phyloP scores from a whole-genome alignment of 2,113 vertebrate species.

The Geococcyx californianus region DNA sequence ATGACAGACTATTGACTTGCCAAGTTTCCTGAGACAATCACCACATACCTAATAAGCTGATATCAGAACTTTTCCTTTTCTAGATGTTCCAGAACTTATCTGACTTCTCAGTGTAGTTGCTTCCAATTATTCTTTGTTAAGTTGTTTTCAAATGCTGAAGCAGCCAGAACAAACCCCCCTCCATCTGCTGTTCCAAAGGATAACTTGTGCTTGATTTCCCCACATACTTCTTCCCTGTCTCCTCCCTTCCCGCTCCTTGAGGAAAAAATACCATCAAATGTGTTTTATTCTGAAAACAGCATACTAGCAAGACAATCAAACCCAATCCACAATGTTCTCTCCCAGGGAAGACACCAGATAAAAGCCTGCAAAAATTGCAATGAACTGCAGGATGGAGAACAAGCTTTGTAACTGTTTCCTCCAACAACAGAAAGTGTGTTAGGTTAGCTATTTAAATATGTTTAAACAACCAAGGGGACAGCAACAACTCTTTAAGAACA shows the following conservation, averaged over 20 bases:
- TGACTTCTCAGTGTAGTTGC: not conserved
- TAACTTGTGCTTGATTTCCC: not conserved
- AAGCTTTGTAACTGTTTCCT: not conserved
- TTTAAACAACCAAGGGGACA: not conserved
- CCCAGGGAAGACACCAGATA: not conserved
- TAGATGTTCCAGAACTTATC: not conserved
- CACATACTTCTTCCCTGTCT: not conserved
- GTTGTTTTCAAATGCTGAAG: not conserved
- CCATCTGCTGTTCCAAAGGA: not conserved
- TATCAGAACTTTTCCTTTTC: not conserved
- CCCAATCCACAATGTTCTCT: not conserved
- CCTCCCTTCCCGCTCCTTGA: not conserved
- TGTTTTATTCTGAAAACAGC: not conserved
- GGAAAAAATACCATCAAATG: not conserved
- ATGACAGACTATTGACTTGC: not conserved
- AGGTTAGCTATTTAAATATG: not conserved
- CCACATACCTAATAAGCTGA: rapidly evolving
- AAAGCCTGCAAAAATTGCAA: not conserved
- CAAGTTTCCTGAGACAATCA: not conserved
- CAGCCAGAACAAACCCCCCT: not conserved
- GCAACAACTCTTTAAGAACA: not conserved
- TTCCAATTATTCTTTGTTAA: not conserved
- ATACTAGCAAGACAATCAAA: not conserved
- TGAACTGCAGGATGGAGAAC: not conserved
- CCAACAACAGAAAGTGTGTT: not conserved